Evolutionary conservation across 2,113 vertebrate species (phyloP).

Genomic region (Takifugu flavidus): DNA sequence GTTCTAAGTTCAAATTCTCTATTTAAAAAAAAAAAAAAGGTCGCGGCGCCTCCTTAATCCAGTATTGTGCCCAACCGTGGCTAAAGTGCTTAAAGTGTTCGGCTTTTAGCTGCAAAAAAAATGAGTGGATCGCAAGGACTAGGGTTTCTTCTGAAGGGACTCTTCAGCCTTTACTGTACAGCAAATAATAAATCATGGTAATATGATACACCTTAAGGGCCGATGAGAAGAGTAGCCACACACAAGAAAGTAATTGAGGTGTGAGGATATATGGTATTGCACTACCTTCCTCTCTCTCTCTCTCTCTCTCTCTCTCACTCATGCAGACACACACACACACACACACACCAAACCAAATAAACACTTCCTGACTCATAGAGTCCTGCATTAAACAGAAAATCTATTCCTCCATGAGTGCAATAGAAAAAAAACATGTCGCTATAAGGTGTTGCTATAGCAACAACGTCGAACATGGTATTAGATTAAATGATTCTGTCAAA

Average conservation of each 20-base stretch:
- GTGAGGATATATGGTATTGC: slow-evolving; percentile 26
- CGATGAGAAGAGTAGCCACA: slow-evolving; percentile 11
- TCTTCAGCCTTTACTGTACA: slow-evolving; percentile 43
- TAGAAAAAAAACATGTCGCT: slow-evolving; percentile 19
- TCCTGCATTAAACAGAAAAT: slow-evolving; percentile 33
- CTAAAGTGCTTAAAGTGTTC: slow-evolving; percentile 57
- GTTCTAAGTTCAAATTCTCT: too few relatives aligned
- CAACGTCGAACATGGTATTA: slow-evolving; percentile 35
- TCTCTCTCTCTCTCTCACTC: background rate
- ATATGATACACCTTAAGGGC: slow-evolving; percentile 37
- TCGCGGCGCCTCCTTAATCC: too few relatives aligned
- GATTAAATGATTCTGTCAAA: slow-evolving; percentile 17
- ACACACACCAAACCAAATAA: background rate
- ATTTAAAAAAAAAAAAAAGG: too few relatives aligned
- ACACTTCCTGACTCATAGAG: slow-evolving; percentile 44
- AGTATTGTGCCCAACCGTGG: slow-evolving; percentile 4
- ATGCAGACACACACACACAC: slow-evolving; percentile 4
- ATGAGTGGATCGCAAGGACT: slow-evolving; percentile 33
- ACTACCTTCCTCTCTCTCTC: slow-evolving; percentile 4
- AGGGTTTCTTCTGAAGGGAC: slow-evolving; percentile 36
- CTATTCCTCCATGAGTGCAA: slow-evolving; percentile 40
- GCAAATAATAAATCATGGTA: slow-evolving; percentile 41
- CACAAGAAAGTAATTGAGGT: slow-evolving; percentile 18
- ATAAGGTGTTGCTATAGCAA: slow-evolving; percentile 52
- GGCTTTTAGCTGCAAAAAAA: slow-evolving; percentile 45